Percentiles rank a stretch among this genome's conserved stretches.
Conservation (phyloP, 2,888 invertebrate species). For the Fragum fragum region DNA sequence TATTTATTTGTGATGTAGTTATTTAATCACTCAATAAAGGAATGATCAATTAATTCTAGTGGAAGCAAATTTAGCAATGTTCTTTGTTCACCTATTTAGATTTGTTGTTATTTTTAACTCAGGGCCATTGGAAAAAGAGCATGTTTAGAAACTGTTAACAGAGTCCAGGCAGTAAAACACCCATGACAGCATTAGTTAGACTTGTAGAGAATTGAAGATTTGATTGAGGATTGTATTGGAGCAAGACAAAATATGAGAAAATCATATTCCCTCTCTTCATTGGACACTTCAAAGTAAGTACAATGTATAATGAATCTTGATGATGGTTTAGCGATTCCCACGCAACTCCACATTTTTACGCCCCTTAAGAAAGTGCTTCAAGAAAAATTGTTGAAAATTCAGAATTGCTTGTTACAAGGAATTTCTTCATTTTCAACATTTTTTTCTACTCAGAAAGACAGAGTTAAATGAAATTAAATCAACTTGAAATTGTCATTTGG, state of each 20-base stretch:
- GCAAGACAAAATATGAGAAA: slow-evolving; percentile 7
- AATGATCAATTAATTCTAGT: too few species aligned
- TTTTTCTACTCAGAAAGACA: background rate
- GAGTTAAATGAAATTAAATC: too few species aligned
- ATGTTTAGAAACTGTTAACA: background rate
- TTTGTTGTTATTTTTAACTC: too few species aligned
- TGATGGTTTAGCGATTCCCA: background rate
- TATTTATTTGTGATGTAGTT: too few species aligned
- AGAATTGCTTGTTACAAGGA: background rate
- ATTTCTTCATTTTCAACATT: slow-evolving; percentile 8
- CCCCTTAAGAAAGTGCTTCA: background rate
- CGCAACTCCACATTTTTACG: background rate
- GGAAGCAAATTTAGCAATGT: too few species aligned
- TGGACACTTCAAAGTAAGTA: slow-evolving; percentile 26
- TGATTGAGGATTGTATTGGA: background rate
- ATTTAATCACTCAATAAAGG: too few species aligned
- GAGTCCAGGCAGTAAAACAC: background rate
- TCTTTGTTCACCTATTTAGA: too few species aligned
- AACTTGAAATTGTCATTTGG: too few species aligned
- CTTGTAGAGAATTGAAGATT: too few species aligned
- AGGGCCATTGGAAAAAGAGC: background rate
- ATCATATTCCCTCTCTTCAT: background rate
- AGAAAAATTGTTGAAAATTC: background rate
- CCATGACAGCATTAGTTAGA: background rate
- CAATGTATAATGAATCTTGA: too few species aligned